Evolutionary conservation across 2,113 vertebrate species (phyloP), one percentile per base, ranked within the genome.

Genomic region (Anas platyrhynchos): DNA sequence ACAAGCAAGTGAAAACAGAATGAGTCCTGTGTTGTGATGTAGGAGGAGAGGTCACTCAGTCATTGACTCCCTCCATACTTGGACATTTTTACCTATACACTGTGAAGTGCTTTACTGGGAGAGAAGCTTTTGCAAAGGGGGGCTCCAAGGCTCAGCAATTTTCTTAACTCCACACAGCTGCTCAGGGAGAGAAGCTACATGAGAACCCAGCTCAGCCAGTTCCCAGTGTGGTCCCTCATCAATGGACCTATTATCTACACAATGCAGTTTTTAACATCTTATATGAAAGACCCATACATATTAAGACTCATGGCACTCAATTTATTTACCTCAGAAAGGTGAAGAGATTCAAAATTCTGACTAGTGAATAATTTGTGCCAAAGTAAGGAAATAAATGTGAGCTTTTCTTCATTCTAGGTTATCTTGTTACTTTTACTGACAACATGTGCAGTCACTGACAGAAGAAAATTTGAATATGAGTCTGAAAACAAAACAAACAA

Each of bases 241-340:
- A 96, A 89, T 92, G 92, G 76, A 93, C 55, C 77, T 93, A 88
- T 84, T 93, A 72, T 92, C 85, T 69, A 54, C 77, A 91, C 76
- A 95, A 86, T 88, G 83, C 65, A 96, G 79, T 81, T 95, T 96
- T 95, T 90, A 94, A 95, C 59, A 86, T 79, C 69, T 46, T 92
- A 65, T 66, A 79, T 95, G 88, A 96, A 96, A 96, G 92, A 58
- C 56, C 41, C 80, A 94, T 44, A 91, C 76, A 94, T 65, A 75
- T 91, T 81, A 68, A 88, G 86, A 95, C 1, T 0, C 77, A 23
- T 54, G 65, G 80, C 92, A 93, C 88, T 90, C 82, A 48, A 95
- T 95, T 96, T 96, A 93, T 95, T 95, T 94, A 94, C 92, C 74
- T 95, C 92, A 89, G 91, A 94, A 93, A 86, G 74, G 54, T 66